Evolutionary conservation across 2,113 vertebrate species (phyloP), one percentile per base, ranked within the genome.

Genomic region (Miniopterus natalensis): DNA sequence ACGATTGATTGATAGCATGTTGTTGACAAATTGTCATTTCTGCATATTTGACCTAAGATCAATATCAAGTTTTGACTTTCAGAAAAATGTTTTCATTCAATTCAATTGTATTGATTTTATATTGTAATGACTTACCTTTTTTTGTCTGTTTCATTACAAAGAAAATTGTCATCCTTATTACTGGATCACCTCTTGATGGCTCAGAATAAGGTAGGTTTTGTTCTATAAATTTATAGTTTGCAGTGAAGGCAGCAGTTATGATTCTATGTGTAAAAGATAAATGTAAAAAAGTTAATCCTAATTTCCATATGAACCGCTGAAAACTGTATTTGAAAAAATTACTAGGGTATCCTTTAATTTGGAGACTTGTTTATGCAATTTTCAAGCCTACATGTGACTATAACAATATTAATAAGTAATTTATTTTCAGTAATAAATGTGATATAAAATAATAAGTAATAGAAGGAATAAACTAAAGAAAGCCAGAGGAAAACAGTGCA

Each of bases 271-370:
- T 70, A 47, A 1, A 36, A 81, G 70, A 85, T 77, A 75, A 36
- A 86, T 86, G 7, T 25, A 70, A 57, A 80, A 84, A 1, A 21
- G 1, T 94, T 59, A 2, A 80, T 68, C 6, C 40, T 68, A 70
- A 66, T 66, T 71, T 59, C 40, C 15, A 45, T 15, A 42, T 47
- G 14, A 81, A 25, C 2, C 75, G 3, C 31, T 90, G 11, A 89
- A 86, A 57, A 86, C 12, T 71, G 6, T 51, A 74, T 81, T 79
- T 66, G 14, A 51, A 96, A 70, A 93, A 85, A 42, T 15, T 49
- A 36, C 31, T 31, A 20, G 4, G 18, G 8, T 45, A 66, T 51
- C 3, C 12, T 65, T 73, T 74, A 29, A 74, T 23, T 78, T 80
- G n/a, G 21, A 61, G 17, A 45, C 0, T 55, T 0, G 8, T 81